phyloP scores from a whole-genome alignment of 2,888 invertebrate genomes.

The Limnephilus marmoratus region DNA sequence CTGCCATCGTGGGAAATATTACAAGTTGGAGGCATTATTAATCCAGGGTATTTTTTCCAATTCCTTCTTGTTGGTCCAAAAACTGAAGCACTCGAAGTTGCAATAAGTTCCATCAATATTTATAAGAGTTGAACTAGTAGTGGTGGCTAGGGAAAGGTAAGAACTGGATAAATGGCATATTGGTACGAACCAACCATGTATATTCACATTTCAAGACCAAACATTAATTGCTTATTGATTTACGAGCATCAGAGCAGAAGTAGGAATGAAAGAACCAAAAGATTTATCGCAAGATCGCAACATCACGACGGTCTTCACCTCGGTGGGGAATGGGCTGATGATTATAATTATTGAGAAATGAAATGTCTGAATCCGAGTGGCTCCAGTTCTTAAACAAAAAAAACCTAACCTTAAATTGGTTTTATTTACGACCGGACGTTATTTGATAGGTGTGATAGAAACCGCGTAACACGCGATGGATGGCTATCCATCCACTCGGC shows the following conservation, averaged over 20 bases:
- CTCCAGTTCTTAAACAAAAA: not conserved
- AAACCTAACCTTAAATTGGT: not conserved
- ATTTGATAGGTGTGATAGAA: constrained; percentile 41
- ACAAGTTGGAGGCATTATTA: no score
- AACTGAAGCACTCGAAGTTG: no score
- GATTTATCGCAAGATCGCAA: not conserved
- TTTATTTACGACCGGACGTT: constrained; percentile 60
- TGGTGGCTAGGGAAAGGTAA: no score
- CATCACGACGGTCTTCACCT: not conserved
- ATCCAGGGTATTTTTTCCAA: no score
- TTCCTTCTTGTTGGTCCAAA: no score
- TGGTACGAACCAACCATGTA: no score
- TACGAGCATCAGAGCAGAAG: not conserved
- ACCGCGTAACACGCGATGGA: constrained; percentile 24
- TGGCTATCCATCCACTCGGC: not conserved
- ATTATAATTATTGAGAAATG: not conserved
- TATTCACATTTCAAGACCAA: no score
- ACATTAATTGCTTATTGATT: not conserved
- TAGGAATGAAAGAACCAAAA: not conserved
- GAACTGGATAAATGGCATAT: no score
- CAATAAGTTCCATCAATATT: no score
- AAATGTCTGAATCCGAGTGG: not conserved
- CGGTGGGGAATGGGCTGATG: not conserved
- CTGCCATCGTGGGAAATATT: no score
- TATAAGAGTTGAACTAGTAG: no score